Conservation (phyloP, 1,140 invertebrate species). For the Carcinoscorpius rotundicauda region DNA sequence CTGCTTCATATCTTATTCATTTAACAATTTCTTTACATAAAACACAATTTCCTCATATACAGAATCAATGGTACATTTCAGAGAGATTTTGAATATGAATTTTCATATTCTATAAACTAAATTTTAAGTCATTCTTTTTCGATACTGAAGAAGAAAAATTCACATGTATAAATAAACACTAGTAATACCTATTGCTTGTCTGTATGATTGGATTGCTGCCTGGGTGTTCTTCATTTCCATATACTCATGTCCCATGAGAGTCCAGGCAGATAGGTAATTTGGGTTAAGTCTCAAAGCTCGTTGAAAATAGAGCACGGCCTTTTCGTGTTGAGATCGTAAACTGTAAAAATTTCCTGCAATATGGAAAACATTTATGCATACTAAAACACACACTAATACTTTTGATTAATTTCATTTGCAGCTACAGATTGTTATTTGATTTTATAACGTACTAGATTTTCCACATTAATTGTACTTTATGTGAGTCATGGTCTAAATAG, state of each 20-base stretch:
- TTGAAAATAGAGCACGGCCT: slow-evolving; percentile 84
- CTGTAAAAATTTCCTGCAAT: slow-evolving; percentile 85
- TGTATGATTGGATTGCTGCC: slow-evolving; percentile 91
- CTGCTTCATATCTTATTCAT: not conserved
- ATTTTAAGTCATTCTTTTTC: too few species aligned
- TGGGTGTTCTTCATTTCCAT: slow-evolving; percentile 98
- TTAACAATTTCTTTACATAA: too few species aligned
- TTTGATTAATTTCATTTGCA: not conserved
- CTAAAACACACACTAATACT: slow-evolving; percentile 1
- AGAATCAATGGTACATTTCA: too few species aligned
- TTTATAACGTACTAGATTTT: too few species aligned
- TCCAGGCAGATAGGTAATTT: slow-evolving; percentile 88
- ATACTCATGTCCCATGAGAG: slow-evolving; percentile 96
- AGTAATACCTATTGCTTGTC: slow-evolving; percentile 72
- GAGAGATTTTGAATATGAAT: too few species aligned
- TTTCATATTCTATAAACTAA: too few species aligned
- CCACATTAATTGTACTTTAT: too few species aligned
- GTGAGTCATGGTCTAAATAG: too few species aligned
- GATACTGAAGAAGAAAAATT: too few species aligned
- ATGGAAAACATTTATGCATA: slow-evolving; percentile 5
- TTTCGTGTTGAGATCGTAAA: slow-evolving; percentile 87
- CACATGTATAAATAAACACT: not conserved
- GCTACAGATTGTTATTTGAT: too few species aligned
- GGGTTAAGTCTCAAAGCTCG: slow-evolving; percentile 89
- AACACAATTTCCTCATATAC: too few species aligned